Percentiles rank a stretch among this genome's conserved stretches.
phyloP scores from a whole-genome alignment of 2,797 vertebrate genomes.

The Gobionotothen gibberifrons region DNA sequence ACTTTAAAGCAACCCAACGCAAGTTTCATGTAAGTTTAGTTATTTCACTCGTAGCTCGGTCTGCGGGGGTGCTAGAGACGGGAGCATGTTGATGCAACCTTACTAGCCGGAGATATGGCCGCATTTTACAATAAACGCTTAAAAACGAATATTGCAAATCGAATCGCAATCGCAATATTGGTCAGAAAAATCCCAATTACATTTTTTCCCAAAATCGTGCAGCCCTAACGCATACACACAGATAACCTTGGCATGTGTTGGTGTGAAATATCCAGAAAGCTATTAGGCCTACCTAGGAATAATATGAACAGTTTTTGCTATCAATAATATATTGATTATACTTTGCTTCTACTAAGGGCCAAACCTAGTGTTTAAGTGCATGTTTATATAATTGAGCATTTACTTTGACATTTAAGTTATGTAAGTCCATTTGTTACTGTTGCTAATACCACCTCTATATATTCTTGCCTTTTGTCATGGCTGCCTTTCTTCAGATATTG shows the following conservation, averaged over 20 bases:
- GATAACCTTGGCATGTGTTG: neutral
- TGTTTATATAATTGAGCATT: slow-evolving; percentile 1
- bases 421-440: neutral
- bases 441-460: neutral
- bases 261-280: neutral
- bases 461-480: neutral
- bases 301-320: neutral
- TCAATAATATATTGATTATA: too few species aligned
- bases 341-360: neutral
- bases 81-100: too few species aligned
- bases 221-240: neutral
- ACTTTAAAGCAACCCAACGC: too few species aligned
- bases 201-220: too few species aligned
- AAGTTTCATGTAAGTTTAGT: too few species aligned
- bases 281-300: neutral
- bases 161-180: too few species aligned
- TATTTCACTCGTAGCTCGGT: too few species aligned
- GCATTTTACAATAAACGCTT: too few species aligned
- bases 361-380: slow-evolving; percentile 2
- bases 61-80: too few species aligned
- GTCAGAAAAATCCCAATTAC: too few species aligned
- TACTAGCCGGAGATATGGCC: too few species aligned
- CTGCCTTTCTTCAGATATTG: slow-evolving; percentile 16
- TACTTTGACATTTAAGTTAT: slow-evolving; percentile 6
- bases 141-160: too few species aligned